A percentile compares a stretch with the other conserved stretches of the same genome.
Evolutionary conservation across 2,797 vertebrate genomes (phyloP).

Genomic region (Myotis daubentonii): DNA sequence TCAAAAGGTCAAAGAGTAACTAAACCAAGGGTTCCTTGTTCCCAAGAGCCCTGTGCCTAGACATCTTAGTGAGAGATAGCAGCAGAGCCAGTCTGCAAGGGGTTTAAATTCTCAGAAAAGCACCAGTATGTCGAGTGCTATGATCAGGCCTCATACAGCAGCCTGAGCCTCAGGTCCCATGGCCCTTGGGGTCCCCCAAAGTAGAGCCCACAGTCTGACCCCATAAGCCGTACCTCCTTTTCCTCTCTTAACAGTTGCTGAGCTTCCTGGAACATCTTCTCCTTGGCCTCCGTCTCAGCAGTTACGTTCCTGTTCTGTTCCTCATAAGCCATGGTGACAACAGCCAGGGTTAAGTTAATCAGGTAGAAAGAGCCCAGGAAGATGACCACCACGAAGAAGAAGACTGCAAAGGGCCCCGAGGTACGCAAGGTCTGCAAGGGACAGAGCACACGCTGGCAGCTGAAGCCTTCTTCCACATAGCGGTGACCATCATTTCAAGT

Average conservation of each 20-base stretch:
- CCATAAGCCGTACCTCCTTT: conserved; percentile 76
- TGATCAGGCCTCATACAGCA: too few relatives aligned
- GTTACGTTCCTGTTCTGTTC: conserved; percentile 84
- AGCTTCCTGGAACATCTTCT: conserved; percentile 84
- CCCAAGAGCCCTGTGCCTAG: neutral
- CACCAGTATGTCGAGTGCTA: neutral
- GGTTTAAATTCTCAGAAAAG: conserved; percentile 1
- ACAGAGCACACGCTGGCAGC: neutral
- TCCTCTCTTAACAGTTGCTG: conserved; percentile 80
- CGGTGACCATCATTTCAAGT: neutral
- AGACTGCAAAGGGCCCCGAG: conserved; percentile 74
- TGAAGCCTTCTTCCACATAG: neutral
- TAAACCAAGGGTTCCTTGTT: neutral
- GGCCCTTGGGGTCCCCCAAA: neutral
- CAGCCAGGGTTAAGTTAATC: conserved; percentile 87
- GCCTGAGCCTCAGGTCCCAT: neutral
- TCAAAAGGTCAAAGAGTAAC: neutral
- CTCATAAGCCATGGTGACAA: conserved; percentile 88
- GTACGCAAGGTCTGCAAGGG: conserved; percentile 81
- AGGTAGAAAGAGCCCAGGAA: conserved; percentile 88
- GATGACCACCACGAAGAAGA: conserved; percentile 86
- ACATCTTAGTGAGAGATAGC: neutral
- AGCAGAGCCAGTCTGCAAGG: neutral
- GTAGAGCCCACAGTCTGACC: neutral
- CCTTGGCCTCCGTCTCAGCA: conserved; percentile 84